phyloP scores from a whole-genome alignment of 2,888 invertebrate species.

The Leptarthrus brevirostris region DNA sequence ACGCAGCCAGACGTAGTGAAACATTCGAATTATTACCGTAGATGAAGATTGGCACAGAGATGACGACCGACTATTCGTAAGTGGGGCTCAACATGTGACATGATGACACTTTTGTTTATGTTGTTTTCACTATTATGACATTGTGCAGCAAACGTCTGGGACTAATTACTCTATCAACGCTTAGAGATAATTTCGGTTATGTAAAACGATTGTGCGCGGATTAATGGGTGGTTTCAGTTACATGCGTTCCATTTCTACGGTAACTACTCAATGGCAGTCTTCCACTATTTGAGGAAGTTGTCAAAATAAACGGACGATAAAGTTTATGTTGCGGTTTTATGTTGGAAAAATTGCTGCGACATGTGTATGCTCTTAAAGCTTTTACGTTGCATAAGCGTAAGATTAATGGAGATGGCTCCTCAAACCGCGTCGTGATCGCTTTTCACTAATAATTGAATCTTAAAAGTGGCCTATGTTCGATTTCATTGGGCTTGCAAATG shows the following conservation, averaged over 20 bases:
- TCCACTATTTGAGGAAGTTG: neutral
- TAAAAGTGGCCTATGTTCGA: too few species aligned
- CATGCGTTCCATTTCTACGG: neutral
- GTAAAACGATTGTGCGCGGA: neutral
- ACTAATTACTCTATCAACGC: constrained; percentile 27
- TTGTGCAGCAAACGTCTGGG: constrained; percentile 1
- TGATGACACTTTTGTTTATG: constrained; percentile 27
- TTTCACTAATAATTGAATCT: too few species aligned
- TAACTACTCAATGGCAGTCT: neutral
- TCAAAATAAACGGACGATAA: neutral
- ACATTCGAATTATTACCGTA: neutral
- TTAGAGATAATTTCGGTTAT: constrained; percentile 35
- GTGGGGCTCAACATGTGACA: neutral
- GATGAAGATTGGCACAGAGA: neutral
- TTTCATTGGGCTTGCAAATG: too few species aligned
- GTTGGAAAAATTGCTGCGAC: neutral
- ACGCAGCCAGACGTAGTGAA: neutral
- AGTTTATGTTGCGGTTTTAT: neutral
- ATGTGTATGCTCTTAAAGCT: neutral
- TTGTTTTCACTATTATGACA: constrained; percentile 22
- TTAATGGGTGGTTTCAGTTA: neutral
- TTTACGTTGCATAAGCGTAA: neutral
- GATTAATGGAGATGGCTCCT: neutral
- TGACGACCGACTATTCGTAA: neutral
- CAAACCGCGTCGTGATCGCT: neutral